These are phyloP conservation scores for Dascillus cervinus DNA, from an alignment of 2,888 invertebrate species.

Conservation along the genomic window DNA sequence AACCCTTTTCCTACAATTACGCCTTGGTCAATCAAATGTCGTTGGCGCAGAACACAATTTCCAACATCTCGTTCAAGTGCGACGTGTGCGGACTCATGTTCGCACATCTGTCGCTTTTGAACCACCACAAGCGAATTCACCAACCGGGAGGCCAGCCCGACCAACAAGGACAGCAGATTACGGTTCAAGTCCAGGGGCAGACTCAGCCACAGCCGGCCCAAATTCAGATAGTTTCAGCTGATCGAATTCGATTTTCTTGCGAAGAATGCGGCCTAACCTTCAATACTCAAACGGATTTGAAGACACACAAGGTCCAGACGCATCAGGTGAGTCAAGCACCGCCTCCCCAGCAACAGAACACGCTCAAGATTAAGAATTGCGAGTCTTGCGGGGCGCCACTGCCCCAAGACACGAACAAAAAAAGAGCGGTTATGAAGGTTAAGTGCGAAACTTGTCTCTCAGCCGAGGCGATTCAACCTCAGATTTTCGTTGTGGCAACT, in stretches of 20 bases:
- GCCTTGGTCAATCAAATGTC: conserved; percentile 79
- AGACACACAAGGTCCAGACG: conserved; percentile 42
- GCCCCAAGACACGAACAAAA: conserved; percentile 41
- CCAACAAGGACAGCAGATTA: conserved; percentile 31
- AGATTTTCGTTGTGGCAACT: conserved; percentile 58
- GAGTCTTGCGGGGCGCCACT: conserved; percentile 40
- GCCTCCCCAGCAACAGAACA: conserved; percentile 34
- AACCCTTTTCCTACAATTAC: conserved; percentile 73
- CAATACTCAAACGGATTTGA: conserved; percentile 37
- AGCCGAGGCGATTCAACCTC: conserved; percentile 41
- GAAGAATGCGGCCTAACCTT: conserved; percentile 42
- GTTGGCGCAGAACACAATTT: conserved; percentile 66
- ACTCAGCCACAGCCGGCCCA: conserved; percentile 42
- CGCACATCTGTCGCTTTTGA: conserved; percentile 71
- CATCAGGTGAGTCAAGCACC: conserved; percentile 41
- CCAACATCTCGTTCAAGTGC: conserved; percentile 81
- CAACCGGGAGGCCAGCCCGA: conserved; percentile 50
- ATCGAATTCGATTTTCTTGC: conserved; percentile 41
- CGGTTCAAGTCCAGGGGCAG: conserved; percentile 26
- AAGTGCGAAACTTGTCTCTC: conserved; percentile 41
- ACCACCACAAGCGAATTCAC: conserved; percentile 79
- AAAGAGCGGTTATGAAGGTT: conserved; percentile 41
- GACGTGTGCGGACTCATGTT: conserved; percentile 83
- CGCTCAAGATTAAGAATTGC: conserved; percentile 41
- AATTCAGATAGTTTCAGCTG: conserved; percentile 54